These are phyloP conservation scores for Quadriops clusia DNA, from an alignment of 2,888 invertebrate genomes.

Conservation along the genomic window DNA sequence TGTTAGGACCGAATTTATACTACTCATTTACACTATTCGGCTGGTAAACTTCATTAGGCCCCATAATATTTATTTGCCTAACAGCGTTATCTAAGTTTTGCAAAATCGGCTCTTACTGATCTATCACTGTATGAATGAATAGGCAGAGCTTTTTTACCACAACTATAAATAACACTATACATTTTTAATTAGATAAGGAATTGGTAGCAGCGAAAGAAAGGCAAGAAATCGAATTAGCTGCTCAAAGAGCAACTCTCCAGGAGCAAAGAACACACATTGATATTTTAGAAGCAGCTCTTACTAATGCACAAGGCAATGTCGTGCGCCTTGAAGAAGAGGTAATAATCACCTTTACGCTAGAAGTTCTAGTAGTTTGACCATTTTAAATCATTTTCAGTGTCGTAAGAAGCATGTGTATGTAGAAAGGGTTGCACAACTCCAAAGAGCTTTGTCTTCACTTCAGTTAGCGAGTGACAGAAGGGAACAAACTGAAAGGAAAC, in stretches of 20 bases:
- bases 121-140: constrained; percentile 5
- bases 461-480: constrained; percentile 76
- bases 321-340: constrained; percentile 83
- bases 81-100: too few species aligned
- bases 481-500: constrained; percentile 73
- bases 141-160: constrained; percentile 1
- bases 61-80: too few species aligned
- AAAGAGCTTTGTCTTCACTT: constrained; percentile 66
- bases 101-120: constrained; percentile 5
- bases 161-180: too few species aligned
- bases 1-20: too few species aligned
- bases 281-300: constrained; percentile 81
- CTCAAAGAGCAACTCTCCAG: constrained; percentile 77
- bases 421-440: constrained; percentile 72
- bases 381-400: constrained; percentile 39
- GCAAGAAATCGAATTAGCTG: constrained; percentile 82
- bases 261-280: constrained; percentile 89
- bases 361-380: too few species aligned
- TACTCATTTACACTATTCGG: too few species aligned
- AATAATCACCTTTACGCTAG: constrained; percentile 16
- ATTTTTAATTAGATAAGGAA: constrained; percentile 63
- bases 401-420: constrained; percentile 77
- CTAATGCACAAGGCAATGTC: constrained; percentile 82
- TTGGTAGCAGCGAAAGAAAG: constrained; percentile 79
- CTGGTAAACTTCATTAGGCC: too few species aligned